phyloP scores from a whole-genome alignment of 2,888 invertebrate genomes.

The Epsilonema sp. region DNA sequence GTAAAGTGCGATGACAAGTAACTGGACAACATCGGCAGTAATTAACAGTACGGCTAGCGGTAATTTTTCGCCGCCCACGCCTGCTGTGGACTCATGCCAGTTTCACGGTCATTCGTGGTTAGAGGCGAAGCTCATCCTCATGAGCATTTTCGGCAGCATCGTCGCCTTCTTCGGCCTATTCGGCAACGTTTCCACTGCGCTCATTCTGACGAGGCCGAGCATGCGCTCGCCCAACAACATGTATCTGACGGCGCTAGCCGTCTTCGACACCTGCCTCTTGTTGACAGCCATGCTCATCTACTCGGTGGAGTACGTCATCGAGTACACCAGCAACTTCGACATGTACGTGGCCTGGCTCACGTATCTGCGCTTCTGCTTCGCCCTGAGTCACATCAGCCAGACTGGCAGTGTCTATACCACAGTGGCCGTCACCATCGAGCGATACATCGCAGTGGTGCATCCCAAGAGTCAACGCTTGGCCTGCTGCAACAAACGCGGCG shows the following conservation, averaged over 20 bases:
- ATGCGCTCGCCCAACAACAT: conserved; percentile 92
- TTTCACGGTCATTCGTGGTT: too few species aligned
- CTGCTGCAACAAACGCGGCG: neutral
- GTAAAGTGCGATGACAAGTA: too few species aligned
- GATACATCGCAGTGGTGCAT: conserved; percentile 21
- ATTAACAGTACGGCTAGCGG: too few species aligned
- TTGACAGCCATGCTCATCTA: conserved; percentile 58
- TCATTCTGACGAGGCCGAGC: conserved; percentile 70
- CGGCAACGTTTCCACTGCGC: conserved; percentile 71
- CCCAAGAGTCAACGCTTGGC: conserved; percentile 9
- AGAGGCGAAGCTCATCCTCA: conserved; percentile 11
- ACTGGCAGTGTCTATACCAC: conserved; percentile 22
- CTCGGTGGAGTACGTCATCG: conserved; percentile 62
- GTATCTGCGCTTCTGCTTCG: conserved; percentile 19
- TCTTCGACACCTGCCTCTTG: conserved; percentile 64
- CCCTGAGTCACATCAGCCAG: conserved; percentile 22
- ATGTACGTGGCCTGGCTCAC: conserved; percentile 28
- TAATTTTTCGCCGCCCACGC: too few species aligned
- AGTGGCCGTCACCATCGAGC: conserved; percentile 22
- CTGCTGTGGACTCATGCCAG: too few species aligned
- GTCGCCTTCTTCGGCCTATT: conserved; percentile 63
- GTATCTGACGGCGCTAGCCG: conserved; percentile 71
- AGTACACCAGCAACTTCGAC: conserved; percentile 56
- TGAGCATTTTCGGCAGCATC: conserved; percentile 38
- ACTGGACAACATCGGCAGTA: too few species aligned